Evolutionary conservation across 2,113 vertebrate genomes (phyloP).

Genomic region (Chamaetylas fuelleborni): DNA sequence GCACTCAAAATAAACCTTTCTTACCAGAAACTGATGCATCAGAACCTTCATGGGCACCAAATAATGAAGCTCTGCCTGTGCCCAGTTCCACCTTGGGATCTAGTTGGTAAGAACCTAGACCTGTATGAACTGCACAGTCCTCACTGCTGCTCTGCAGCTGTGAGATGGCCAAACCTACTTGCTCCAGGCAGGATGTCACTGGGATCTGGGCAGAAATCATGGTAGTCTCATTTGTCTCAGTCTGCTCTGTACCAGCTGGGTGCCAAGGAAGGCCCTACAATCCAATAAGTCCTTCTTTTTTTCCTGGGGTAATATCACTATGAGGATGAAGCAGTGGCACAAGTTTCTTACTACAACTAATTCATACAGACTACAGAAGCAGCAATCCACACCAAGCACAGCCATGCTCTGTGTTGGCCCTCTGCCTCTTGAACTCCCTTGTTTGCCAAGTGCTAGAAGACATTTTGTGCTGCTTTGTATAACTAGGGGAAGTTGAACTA

Average conservation of each 20-base stretch:
- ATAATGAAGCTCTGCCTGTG: neutral
- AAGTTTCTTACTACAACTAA: neutral
- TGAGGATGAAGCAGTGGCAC: neutral
- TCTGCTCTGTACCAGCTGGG: neutral
- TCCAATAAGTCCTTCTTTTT: accelerated
- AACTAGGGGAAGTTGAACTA: neutral
- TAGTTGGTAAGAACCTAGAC: neutral
- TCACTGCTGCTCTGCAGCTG: neutral
- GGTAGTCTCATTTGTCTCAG: neutral
- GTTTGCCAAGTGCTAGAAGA: neutral
- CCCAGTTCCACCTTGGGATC: neutral
- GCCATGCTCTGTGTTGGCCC: neutral
- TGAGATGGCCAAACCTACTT: neutral
- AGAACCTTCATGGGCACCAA: neutral
- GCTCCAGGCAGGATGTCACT: neutral
- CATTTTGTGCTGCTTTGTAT: neutral
- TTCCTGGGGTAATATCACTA: neutral
- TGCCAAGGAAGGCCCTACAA: neutral
- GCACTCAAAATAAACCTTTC: neutral
- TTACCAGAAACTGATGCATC: neutral
- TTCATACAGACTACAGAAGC: neutral
- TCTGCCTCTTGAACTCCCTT: neutral
- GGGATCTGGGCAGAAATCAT: neutral
- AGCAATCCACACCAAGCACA: neutral
- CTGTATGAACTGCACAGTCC: neutral